Conservation (phyloP, 2,113 vertebrate species). For the Thymallus thymallus region DNA sequence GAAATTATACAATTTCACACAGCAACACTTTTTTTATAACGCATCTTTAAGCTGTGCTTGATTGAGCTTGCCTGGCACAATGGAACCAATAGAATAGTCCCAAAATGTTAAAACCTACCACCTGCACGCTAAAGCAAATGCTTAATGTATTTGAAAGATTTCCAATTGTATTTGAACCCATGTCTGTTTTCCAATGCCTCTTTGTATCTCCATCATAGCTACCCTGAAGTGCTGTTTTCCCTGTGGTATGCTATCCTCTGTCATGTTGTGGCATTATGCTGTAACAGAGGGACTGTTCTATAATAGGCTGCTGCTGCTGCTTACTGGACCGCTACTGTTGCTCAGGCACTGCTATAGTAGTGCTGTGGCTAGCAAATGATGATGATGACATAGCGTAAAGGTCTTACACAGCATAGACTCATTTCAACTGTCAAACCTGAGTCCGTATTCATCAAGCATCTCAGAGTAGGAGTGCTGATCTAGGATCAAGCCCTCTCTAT, state of each 20-base stretch:
- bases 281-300: constrained; percentile 29
- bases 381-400: not conserved
- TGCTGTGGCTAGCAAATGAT: constrained; percentile 4
- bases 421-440: constrained; percentile 12
- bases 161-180: constrained; percentile 13
- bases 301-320: constrained; percentile 24
- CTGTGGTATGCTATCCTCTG: not conserved
- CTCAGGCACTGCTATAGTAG: constrained; percentile 6
- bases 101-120: too few species aligned
- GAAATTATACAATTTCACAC: too few species aligned
- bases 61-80: too few species aligned
- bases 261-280: not conserved
- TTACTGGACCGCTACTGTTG: constrained; percentile 25
- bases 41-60: too few species aligned
- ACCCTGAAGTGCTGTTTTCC: constrained; percentile 35
- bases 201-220: constrained; percentile 26
- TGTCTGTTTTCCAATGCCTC: constrained; percentile 35
- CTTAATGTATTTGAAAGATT: too few species aligned
- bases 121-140: too few species aligned
- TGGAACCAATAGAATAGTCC: too few species aligned
- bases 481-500: too few species aligned
- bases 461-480: too few species aligned
- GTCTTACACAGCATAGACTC: constrained; percentile 17
- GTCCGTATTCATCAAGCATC: too few species aligned
- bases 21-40: too few species aligned